Percentiles rank a stretch among this genome's conserved stretches.
phyloP scores from a whole-genome alignment of 2,888 invertebrate species.

The Drosophila fungiperda region DNA sequence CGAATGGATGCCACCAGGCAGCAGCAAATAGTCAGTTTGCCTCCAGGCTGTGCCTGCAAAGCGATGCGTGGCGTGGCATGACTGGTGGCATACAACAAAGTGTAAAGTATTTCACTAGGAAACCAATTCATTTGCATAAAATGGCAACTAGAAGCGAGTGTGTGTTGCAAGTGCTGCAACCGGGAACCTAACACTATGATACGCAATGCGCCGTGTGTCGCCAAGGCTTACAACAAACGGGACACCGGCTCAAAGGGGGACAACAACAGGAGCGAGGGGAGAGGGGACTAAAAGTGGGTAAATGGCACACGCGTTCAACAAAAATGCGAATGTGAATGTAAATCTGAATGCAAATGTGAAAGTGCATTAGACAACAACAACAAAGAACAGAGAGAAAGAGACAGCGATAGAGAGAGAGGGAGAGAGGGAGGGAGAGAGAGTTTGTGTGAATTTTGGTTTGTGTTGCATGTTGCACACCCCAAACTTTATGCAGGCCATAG shows the following conservation, averaged over 20 bases:
- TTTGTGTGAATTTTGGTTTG: not conserved
- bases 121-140: constrained; percentile 82
- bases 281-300: constrained; percentile 60
- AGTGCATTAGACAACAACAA: constrained; percentile 69
- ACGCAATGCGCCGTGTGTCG: constrained; percentile 22
- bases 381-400: constrained; percentile 4
- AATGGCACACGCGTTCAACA: constrained; percentile 62
- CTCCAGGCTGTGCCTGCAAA: constrained; percentile 16
- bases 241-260: constrained; percentile 23
- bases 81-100: constrained; percentile 46
- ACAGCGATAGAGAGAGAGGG: not conserved
- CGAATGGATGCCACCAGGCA: constrained; percentile 8
- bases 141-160: constrained; percentile 53
- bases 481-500: constrained; percentile 68
- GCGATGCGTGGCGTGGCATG: not conserved
- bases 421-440: not conserved
- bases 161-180: constrained; percentile 47
- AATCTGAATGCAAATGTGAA: constrained; percentile 49
- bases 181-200: constrained; percentile 24
- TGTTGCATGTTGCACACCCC: constrained; percentile 2
- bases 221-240: constrained; percentile 64
- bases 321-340: constrained; percentile 47
- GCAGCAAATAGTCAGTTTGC: constrained; percentile 1
- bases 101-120: constrained; percentile 78
- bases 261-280: no score